A percentile compares a stretch with the other conserved stretches of the same genome.
These are phyloP conservation scores for Orussus abietinus DNA, from an alignment of 1,140 invertebrate genomes.

Conservation along the genomic window DNA sequence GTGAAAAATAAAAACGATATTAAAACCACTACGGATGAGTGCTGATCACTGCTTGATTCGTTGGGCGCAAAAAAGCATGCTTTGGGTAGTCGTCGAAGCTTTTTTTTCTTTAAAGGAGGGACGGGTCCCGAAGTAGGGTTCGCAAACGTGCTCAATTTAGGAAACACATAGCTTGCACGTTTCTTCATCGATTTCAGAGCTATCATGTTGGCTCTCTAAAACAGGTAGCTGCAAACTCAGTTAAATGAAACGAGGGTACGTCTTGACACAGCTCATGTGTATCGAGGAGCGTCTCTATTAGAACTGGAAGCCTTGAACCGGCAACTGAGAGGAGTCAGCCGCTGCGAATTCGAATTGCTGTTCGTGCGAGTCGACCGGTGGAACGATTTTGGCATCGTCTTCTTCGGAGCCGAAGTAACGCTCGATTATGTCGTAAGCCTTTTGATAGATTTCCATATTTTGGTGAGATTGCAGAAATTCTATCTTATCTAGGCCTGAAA, in stretches of 20 bases:
- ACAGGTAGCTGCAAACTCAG: conserved; percentile 29
- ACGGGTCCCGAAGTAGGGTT: too few species aligned
- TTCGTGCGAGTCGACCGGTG: conserved; percentile 70
- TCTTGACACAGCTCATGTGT: neutral
- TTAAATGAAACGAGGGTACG: conserved; percentile 18
- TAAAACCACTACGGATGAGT: neutral
- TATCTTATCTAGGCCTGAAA: conserved; percentile 91
- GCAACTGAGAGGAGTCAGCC: conserved; percentile 63
- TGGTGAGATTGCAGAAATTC: conserved; percentile 96
- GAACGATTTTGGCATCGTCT: conserved; percentile 80
- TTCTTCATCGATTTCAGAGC: conserved; percentile 5
- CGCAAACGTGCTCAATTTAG: too few species aligned
- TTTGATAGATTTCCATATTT: conserved; percentile 94
- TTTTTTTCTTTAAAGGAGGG: too few species aligned
- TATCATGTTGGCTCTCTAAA: conserved; percentile 28
- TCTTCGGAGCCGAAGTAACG: conserved; percentile 90
- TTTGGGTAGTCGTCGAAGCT: too few species aligned
- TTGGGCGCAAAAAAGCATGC: too few species aligned
- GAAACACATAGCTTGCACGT: conserved; percentile 6
- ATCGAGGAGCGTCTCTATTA: conserved; percentile 45
- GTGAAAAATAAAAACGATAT: conserved; percentile 1
- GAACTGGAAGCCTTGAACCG: conserved; percentile 77
- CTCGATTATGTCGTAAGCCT: conserved; percentile 95
- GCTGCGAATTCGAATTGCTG: conserved; percentile 75
- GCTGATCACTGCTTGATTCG: too few species aligned